phyloP scores from a whole-genome alignment of 2,888 invertebrate species.

The Zele albiditarsus region DNA sequence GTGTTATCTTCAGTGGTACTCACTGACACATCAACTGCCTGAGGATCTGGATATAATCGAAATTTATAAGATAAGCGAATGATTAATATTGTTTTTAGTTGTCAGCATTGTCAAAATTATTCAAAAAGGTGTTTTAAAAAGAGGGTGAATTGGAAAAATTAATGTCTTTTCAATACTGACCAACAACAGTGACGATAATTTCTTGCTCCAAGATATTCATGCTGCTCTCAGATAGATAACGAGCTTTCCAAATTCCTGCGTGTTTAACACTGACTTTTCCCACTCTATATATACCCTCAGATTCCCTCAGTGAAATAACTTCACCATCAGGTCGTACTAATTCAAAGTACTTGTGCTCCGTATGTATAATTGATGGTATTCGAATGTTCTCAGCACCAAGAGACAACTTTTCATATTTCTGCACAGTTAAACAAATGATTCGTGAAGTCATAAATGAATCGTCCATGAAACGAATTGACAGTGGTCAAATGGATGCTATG shows the following conservation, averaged over 20 bases:
- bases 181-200: conserved; percentile 54
- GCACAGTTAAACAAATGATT: background rate
- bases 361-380: background rate
- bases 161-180: conserved; percentile 46
- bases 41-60: conserved; percentile 15
- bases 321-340: conserved; percentile 55
- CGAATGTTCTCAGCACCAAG: conserved; percentile 50
- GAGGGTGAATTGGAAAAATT: no score
- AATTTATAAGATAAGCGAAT: background rate
- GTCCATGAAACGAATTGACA: background rate
- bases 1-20: conserved; percentile 3
- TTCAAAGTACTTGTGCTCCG: conserved; percentile 6
- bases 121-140: no score
- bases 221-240: conserved; percentile 52
- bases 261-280: conserved; percentile 54
- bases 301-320: conserved; percentile 41
- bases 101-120: no score
- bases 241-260: conserved; percentile 60
- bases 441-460: background rate
- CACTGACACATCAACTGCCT: conserved; percentile 3
- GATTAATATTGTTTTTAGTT: no score
- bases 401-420: conserved; percentile 17
- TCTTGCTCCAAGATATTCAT: conserved; percentile 41
- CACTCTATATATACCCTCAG: conserved; percentile 53
- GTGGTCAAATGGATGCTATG: background rate